Evolutionary conservation across 2,113 vertebrate genomes (phyloP).

Genomic region (Sylvilagus bachmani): DNA sequence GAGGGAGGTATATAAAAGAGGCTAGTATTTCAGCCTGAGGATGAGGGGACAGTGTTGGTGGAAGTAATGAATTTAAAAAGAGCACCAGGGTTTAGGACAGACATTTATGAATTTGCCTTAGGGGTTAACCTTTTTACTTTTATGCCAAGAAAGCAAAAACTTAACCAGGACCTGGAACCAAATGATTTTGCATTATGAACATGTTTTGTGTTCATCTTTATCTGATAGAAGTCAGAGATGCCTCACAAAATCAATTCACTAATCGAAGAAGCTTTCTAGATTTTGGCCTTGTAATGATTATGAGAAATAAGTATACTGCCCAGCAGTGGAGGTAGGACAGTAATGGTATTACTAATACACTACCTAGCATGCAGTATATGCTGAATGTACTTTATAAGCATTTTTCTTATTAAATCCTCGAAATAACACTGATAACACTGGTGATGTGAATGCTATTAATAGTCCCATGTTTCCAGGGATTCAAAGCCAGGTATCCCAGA

Average conservation of each 20-base stretch:
- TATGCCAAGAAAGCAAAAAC: constrained; percentile 28
- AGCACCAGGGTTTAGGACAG: background rate
- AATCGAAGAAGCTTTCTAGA: background rate
- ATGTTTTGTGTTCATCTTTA: background rate
- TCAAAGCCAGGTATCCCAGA: background rate
- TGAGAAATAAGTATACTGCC: background rate
- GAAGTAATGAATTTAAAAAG: background rate
- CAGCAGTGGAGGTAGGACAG: background rate
- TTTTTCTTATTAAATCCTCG: background rate
- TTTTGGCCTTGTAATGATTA: background rate
- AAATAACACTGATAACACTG: background rate
- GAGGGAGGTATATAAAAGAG: background rate
- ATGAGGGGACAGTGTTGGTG: background rate
- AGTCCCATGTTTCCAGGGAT: background rate
- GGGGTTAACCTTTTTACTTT: background rate
- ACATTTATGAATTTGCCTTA: background rate
- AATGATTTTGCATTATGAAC: background rate
- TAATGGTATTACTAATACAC: background rate
- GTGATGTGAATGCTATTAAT: background rate
- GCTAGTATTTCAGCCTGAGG: background rate
- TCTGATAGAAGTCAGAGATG: background rate
- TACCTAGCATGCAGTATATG: background rate
- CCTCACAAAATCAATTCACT: background rate
- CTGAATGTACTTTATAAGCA: background rate
- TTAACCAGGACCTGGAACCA: background rate